Evolutionary conservation across 2,888 invertebrate species (phyloP).

Genomic region (Pimpla rufipes): DNA sequence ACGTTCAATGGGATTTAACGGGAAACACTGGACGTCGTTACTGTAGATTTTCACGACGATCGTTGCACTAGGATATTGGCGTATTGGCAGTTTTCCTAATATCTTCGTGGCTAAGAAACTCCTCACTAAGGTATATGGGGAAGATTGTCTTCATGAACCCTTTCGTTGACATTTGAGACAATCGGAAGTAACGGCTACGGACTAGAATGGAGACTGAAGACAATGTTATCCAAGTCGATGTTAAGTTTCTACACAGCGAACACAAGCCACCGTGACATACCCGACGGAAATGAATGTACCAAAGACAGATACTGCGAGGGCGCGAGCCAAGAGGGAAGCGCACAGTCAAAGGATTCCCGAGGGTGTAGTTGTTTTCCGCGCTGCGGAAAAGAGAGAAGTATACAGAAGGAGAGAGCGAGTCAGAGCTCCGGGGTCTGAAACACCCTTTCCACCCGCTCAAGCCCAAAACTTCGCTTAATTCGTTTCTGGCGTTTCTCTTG

Average conservation of each 20-base stretch:
- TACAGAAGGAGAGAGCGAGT: slow-evolving; percentile 39
- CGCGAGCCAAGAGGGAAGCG: slow-evolving; percentile 40
- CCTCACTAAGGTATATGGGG: not conserved
- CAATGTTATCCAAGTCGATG: slow-evolving; percentile 34
- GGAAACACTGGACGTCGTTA: not conserved
- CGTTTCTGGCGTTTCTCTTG: slow-evolving; percentile 71
- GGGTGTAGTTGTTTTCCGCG: slow-evolving; percentile 75
- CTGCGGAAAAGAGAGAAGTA: slow-evolving; percentile 28
- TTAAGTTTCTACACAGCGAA: slow-evolving; percentile 19
- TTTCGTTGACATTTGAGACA: slow-evolving; percentile 1
- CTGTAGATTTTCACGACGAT: not conserved
- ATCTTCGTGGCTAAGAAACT: not conserved
- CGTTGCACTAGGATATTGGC: not conserved
- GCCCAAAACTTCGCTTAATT: slow-evolving; percentile 78
- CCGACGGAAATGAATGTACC: slow-evolving; percentile 50
- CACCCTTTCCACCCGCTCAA: slow-evolving; percentile 46
- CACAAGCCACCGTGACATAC: slow-evolving; percentile 13
- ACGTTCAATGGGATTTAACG: not conserved
- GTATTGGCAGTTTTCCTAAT: not conserved
- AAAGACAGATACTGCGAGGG: slow-evolving; percentile 24
- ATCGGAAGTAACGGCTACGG: slow-evolving; percentile 7
- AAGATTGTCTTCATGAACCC: slow-evolving; percentile 1
- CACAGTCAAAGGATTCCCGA: slow-evolving; percentile 71
- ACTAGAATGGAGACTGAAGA: not conserved
- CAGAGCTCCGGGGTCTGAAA: slow-evolving; percentile 35